Conservation (phyloP, 2,113 vertebrate genomes). For the Amia ocellicauda region DNA sequence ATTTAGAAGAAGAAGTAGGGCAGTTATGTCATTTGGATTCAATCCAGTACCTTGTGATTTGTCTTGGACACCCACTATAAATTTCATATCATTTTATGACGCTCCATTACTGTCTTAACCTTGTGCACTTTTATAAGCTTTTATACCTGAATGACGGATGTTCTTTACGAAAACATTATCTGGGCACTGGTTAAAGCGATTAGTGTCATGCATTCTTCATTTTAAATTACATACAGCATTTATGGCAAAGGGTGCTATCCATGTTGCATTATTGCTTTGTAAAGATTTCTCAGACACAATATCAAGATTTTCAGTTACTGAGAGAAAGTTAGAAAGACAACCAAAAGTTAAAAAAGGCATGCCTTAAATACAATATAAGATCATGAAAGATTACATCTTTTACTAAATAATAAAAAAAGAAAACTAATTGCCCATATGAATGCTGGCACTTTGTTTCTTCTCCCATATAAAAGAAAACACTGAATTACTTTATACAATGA, state of each 20-base stretch:
- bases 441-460: too few species aligned
- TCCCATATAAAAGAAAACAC: too few species aligned
- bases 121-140: not conserved
- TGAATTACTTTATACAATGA: too few species aligned
- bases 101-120: not conserved
- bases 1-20: not conserved
- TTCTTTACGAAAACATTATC: conserved; percentile 1
- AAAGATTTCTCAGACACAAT: conserved; percentile 16
- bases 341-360: too few species aligned
- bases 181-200: conserved; percentile 12
- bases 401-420: too few species aligned
- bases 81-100: too few species aligned
- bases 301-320: conserved; percentile 8
- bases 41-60: not conserved
- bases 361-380: too few species aligned
- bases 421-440: too few species aligned
- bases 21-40: not conserved
- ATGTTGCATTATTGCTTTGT: conserved; percentile 5
- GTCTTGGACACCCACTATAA: too few species aligned
- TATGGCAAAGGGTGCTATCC: conserved; percentile 13
- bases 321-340: too few species aligned
- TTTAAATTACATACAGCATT: not conserved
- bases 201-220: not conserved
- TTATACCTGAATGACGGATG: conserved; percentile 11
- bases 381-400: too few species aligned